Evolutionary conservation across 1,140 invertebrate genomes (phyloP).

Genomic region (Samia ricini): DNA sequence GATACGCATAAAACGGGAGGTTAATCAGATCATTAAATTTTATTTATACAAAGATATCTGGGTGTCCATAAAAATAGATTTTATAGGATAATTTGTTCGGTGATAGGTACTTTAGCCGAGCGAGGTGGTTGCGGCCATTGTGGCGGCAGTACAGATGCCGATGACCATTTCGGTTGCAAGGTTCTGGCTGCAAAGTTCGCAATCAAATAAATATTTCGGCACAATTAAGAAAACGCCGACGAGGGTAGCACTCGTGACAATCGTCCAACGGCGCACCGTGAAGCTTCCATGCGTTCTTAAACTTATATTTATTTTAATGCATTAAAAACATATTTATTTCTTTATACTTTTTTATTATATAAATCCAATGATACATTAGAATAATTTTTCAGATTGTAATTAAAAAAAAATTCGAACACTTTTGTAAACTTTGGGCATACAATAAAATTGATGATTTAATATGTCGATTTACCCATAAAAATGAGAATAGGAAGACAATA

Average conservation of each 20-base stretch:
- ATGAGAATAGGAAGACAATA: too few relatives aligned
- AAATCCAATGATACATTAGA: too few relatives aligned
- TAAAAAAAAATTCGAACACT: too few relatives aligned
- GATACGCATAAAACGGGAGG: not conserved
- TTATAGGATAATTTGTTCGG: slow-evolving; percentile 17
- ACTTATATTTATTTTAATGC: slow-evolving; percentile 10
- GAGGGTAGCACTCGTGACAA: slow-evolving; percentile 73
- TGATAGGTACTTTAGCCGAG: slow-evolving; percentile 26
- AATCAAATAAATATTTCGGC: slow-evolving; percentile 78
- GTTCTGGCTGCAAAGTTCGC: slow-evolving; percentile 66
- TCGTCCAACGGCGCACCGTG: slow-evolving; percentile 41
- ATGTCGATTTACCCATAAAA: too few relatives aligned
- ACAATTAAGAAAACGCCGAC: slow-evolving; percentile 76
- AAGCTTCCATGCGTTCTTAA: slow-evolving; percentile 29
- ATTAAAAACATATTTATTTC: not conserved
- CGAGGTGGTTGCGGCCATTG: slow-evolving; percentile 46
- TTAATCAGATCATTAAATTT: slow-evolving; percentile 13
- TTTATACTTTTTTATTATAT: too few relatives aligned
- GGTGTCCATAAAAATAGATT: slow-evolving; percentile 28
- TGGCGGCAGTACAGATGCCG: slow-evolving; percentile 64
- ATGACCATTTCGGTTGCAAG: slow-evolving; percentile 75
- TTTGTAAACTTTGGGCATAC: too few relatives aligned
- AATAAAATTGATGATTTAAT: too few relatives aligned
- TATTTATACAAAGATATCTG: slow-evolving; percentile 1
- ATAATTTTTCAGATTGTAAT: too few relatives aligned